A percentile compares a stretch with the other conserved stretches of the same genome.
Conservation (phyloP, 2,113 vertebrate species). For the Seriola aureovittata region DNA sequence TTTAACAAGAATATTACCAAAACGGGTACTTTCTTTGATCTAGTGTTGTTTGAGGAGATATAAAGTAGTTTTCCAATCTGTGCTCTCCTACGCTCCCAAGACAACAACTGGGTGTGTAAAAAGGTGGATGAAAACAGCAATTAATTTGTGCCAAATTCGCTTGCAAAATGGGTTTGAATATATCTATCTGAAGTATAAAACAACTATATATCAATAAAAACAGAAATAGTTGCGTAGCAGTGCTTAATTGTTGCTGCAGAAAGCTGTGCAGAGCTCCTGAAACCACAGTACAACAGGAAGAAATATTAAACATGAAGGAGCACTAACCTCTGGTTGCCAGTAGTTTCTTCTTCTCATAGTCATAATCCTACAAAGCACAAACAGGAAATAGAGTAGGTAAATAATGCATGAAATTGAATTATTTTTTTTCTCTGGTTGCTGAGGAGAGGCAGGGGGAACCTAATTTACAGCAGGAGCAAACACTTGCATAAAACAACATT, state of each 20-base stretch:
- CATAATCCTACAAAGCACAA: slow-evolving; percentile 80
- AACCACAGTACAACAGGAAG: slow-evolving; percentile 9
- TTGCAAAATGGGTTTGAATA: slow-evolving; percentile 7
- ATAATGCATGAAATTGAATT: slow-evolving; percentile 72
- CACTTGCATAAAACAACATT: slow-evolving; percentile 20
- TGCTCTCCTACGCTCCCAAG: background rate
- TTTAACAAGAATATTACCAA: slow-evolving; percentile 2
- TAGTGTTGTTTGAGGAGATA: background rate
- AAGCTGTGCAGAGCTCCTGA: slow-evolving; percentile 1
- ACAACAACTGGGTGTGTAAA: slow-evolving; percentile 12
- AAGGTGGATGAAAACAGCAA: slow-evolving; percentile 25
- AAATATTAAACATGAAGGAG: slow-evolving; percentile 54
- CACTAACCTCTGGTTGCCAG: slow-evolving; percentile 84
- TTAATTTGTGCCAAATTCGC: background rate
- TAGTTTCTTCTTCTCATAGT: slow-evolving; percentile 87
- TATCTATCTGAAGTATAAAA: slow-evolving; percentile 3
- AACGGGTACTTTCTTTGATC: background rate
- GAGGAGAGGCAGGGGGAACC: slow-evolving; percentile 30
- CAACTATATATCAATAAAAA: slow-evolving; percentile 18
- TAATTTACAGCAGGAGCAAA: slow-evolving; percentile 52
- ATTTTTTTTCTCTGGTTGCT: slow-evolving; percentile 31
- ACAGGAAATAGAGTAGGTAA: slow-evolving; percentile 61
- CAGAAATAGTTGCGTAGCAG: slow-evolving; percentile 5
- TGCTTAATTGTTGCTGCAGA: slow-evolving; percentile 26
- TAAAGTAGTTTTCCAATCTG: background rate